phyloP scores from a whole-genome alignment of 2,888 invertebrate genomes.

The Smittia sp. region DNA sequence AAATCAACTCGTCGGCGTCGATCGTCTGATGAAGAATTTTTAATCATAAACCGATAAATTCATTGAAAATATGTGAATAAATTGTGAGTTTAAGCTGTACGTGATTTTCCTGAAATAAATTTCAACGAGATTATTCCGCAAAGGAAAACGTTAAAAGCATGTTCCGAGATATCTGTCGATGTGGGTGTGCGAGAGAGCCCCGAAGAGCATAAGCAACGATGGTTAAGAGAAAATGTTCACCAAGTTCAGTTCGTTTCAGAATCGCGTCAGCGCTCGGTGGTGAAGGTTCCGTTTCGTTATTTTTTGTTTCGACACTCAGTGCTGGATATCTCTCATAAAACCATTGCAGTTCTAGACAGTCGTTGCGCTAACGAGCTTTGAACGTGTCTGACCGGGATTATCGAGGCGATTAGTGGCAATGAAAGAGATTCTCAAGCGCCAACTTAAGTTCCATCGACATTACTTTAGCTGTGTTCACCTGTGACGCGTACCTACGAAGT shows the following conservation, averaged over 20 bases:
- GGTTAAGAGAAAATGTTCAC: constrained; percentile 1
- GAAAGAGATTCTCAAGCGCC: not conserved
- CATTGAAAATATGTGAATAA: no score
- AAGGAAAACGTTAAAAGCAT: constrained; percentile 2
- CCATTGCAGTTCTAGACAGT: not conserved
- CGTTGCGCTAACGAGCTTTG: not conserved
- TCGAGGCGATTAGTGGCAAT: not conserved
- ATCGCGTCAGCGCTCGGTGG: not conserved
- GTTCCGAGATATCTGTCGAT: no score
- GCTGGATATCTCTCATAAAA: not conserved
- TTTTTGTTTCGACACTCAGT: not conserved
- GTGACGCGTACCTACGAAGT: constrained; percentile 3
- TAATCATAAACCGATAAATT: no score
- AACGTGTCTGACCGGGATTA: not conserved
- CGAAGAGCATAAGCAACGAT: not conserved
- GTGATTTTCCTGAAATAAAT: no score
- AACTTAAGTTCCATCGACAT: not conserved
- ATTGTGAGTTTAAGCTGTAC: no score
- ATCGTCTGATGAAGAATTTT: no score
- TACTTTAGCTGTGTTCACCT: constrained; percentile 15
- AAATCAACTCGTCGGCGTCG: no score
- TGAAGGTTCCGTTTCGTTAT: not conserved
- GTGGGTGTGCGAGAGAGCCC: not conserved
- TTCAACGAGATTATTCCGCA: no score
- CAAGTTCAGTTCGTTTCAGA: not conserved